Conservation (phyloP, 1,140 invertebrate species). For the Euschistus heros region DNA sequence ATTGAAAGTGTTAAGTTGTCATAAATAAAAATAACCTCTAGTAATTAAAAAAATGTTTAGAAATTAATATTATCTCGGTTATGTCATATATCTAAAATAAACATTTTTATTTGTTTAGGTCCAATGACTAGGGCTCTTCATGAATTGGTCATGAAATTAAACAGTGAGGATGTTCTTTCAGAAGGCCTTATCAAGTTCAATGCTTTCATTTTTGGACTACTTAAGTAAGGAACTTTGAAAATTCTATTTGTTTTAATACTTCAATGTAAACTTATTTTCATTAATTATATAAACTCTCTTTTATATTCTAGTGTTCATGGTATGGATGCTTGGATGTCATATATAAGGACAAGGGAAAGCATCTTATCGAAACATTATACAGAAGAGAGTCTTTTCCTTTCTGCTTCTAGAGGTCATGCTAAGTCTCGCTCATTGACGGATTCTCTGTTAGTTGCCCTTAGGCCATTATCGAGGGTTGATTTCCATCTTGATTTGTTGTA, state of each 20-base stretch:
- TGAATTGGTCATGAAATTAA: slow-evolving; percentile 73
- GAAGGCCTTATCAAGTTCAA: slow-evolving; percentile 81
- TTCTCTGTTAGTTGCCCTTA: slow-evolving; percentile 57
- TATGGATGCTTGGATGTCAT: slow-evolving; percentile 75
- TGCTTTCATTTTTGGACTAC: slow-evolving; percentile 74
- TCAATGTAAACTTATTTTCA: not conserved
- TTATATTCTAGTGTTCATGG: slow-evolving; percentile 53
- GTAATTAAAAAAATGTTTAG: too few species aligned
- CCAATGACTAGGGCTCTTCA: slow-evolving; percentile 74
- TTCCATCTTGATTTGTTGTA: slow-evolving; percentile 72
- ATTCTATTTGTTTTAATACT: not conserved
- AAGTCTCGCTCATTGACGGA: slow-evolving; percentile 55
- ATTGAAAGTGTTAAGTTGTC: too few species aligned
- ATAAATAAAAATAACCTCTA: too few species aligned
- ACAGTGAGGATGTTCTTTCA: slow-evolving; percentile 68
- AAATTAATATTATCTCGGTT: too few species aligned
- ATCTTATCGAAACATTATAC: slow-evolving; percentile 72
- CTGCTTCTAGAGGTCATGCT: slow-evolving; percentile 51
- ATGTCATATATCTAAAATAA: too few species aligned
- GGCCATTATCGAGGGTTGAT: slow-evolving; percentile 61
- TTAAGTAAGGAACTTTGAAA: slow-evolving; percentile 56
- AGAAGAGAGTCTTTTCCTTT: slow-evolving; percentile 55
- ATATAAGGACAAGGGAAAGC: slow-evolving; percentile 66
- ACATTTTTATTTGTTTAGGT: slow-evolving; percentile 36
- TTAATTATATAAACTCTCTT: not conserved